These are phyloP conservation scores for Phaenicophaeus curvirostris DNA, from an alignment of 2,797 vertebrate species.

Conservation along the genomic window DNA sequence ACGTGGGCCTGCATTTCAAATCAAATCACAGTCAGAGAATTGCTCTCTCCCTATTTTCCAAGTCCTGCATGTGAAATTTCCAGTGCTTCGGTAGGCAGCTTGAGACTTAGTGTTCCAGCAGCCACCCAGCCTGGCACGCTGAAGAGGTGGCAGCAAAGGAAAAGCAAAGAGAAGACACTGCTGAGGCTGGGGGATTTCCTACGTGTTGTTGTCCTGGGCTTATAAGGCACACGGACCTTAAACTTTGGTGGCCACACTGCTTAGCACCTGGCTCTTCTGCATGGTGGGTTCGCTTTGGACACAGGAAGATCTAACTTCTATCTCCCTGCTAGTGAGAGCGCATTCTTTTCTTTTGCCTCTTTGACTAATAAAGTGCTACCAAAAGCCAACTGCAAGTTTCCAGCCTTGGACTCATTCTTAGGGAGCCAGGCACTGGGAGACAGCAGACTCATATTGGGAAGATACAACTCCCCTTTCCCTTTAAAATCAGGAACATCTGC, in stretches of 20 bases:
- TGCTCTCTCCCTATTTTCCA: background rate
- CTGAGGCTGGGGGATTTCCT: background rate
- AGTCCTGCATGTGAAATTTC: background rate
- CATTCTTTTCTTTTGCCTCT: background rate
- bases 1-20: background rate
- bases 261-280: background rate
- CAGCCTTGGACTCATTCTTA: background rate
- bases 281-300: background rate
- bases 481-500: slow-evolving; percentile 65
- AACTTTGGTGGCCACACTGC: background rate
- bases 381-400: background rate
- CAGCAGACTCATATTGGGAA: slow-evolving; percentile 14
- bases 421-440: background rate
- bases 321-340: background rate
- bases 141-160: background rate
- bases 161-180: background rate
- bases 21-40: background rate
- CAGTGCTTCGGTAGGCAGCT: fast-evolving
- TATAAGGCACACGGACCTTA: background rate
- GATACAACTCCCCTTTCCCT: slow-evolving; percentile 41
- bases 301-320: background rate
- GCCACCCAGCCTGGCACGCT: background rate
- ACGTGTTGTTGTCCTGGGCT: fast-evolving
- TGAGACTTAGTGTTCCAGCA: background rate
- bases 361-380: slow-evolving; percentile 32